A percentile compares a stretch with the other conserved stretches of the same genome.
Conservation (phyloP, 2,797 vertebrate genomes). For the Parauchenoglanis punctatus region DNA sequence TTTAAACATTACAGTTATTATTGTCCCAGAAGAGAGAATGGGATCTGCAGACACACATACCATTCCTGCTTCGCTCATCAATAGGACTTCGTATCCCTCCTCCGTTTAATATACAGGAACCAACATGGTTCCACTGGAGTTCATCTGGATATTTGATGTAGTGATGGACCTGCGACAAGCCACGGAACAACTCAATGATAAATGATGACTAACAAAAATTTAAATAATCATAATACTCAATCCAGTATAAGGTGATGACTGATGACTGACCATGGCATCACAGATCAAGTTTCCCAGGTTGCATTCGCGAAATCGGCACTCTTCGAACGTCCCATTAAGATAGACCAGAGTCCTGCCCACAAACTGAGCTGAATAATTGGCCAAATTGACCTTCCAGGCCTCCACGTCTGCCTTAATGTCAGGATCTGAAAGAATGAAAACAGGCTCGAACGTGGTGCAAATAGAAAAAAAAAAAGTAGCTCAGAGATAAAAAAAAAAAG, state of each 20-base stretch:
- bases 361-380: conserved; percentile 77
- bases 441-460: not conserved
- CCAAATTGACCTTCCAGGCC: conserved; percentile 78
- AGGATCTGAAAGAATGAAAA: conserved; percentile 71
- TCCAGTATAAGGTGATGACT: not conserved
- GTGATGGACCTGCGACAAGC: conserved; percentile 79
- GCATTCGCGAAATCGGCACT: conserved; percentile 87
- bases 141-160: conserved; percentile 74
- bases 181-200: not conserved
- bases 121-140: conserved; percentile 86
- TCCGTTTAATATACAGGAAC: conserved; percentile 84
- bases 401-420: conserved; percentile 79
- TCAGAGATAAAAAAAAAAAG: not conserved
- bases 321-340: conserved; percentile 80
- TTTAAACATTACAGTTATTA: not conserved
- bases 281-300: conserved; percentile 95
- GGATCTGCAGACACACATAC: conserved; percentile 64
- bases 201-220: not conserved
- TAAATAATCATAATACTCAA: not conserved
- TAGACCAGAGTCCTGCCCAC: conserved; percentile 88
- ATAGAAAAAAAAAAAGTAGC: not conserved
- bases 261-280: conserved; percentile 83
- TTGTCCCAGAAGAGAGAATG: not conserved
- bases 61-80: conserved; percentile 80
- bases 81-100: conserved; percentile 84